These are phyloP conservation scores for Dinoponera quadriceps DNA, from an alignment of 1,140 invertebrate genomes.

Conservation along the genomic window DNA sequence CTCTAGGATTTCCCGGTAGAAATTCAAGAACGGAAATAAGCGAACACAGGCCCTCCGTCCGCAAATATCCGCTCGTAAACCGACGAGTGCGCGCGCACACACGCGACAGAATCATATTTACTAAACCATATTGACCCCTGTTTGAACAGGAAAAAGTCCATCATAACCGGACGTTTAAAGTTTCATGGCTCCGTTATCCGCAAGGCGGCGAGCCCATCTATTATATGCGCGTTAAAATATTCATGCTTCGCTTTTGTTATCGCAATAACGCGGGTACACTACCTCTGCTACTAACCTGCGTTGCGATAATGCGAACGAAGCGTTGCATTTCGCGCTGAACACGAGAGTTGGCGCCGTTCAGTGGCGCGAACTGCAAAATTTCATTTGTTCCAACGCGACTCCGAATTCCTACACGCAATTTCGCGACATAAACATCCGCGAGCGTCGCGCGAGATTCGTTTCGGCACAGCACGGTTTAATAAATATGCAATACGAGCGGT, in stretches of 20 bases:
- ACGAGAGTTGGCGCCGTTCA: background rate
- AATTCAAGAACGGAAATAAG: conserved; percentile 37
- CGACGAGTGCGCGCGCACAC: background rate
- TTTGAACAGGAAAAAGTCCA: conserved; percentile 9
- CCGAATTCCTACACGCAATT: conserved; percentile 19
- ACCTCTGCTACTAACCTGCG: too few species aligned
- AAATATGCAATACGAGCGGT: background rate
- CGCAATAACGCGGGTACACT: background rate
- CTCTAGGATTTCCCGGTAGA: background rate
- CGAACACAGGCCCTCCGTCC: background rate
- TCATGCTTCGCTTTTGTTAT: background rate
- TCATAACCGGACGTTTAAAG: background rate
- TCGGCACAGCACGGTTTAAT: background rate
- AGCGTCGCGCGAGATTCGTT: background rate
- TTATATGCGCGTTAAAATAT: background rate
- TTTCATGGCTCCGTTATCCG: background rate
- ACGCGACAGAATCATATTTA: conserved; percentile 16
- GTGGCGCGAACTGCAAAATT: background rate
- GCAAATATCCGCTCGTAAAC: conserved; percentile 25
- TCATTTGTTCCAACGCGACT: background rate
- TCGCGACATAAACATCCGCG: conserved; percentile 26
- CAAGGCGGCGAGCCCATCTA: background rate
- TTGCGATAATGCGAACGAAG: conserved; percentile 3
- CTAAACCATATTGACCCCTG: conserved; percentile 10
- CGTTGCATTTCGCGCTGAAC: background rate